Percentiles rank a stretch among this genome's conserved stretches.
Conservation (phyloP, 2,797 vertebrate species). For the Streptopelia turtur region DNA sequence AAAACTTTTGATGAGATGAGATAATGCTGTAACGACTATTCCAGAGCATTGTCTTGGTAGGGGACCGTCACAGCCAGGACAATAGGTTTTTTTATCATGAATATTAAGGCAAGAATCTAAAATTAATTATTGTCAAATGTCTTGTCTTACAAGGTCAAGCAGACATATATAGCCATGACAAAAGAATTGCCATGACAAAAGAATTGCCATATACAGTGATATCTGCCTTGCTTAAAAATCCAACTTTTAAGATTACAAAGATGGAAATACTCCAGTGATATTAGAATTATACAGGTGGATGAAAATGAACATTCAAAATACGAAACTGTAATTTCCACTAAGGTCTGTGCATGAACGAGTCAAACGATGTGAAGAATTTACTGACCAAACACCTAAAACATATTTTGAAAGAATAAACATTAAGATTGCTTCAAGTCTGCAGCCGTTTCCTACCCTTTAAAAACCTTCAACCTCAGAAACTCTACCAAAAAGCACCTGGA, state of each 20-base stretch:
- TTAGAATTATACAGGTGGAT: not conserved
- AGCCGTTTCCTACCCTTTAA: not conserved
- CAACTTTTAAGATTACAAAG: not conserved
- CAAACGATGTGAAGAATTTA: not conserved
- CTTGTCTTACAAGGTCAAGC: not conserved
- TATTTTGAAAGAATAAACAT: not conserved
- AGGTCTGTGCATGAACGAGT: not conserved
- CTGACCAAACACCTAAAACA: not conserved
- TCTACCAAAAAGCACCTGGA: not conserved
- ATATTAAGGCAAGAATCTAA: not conserved
- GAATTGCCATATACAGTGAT: not conserved
- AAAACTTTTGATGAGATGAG: not conserved
- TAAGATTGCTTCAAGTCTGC: not conserved
- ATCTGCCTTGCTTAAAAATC: not conserved
- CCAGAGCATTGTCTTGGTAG: not conserved
- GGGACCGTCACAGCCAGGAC: not conserved
- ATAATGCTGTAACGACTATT: not conserved
- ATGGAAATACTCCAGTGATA: not conserved
- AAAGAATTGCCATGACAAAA: not conserved
- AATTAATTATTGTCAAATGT: not conserved
- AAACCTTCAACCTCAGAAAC: not conserved
- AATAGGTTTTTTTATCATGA: not conserved
- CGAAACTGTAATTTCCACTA: not conserved
- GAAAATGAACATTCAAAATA: not conserved
- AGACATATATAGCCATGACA: not conserved